These are phyloP conservation scores for Forbesichthys papilliferus DNA, from an alignment of 2,113 vertebrate genomes.

Conservation along the genomic window DNA sequence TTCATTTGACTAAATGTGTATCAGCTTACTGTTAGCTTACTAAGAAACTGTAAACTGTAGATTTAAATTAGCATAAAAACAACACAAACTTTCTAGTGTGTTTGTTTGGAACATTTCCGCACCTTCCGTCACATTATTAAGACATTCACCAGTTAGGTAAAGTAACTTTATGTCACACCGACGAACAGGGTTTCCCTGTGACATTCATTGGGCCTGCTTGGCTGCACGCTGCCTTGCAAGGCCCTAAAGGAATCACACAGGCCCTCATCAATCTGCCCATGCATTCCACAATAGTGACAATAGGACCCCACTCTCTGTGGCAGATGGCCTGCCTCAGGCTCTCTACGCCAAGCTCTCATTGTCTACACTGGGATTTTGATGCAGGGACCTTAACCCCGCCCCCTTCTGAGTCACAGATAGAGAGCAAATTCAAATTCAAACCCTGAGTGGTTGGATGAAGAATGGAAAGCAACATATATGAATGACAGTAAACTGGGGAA, in stretches of 20 bases:
- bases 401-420: slow-evolving; percentile 36
- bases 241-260: slow-evolving; percentile 71
- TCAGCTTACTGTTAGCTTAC: too few species aligned
- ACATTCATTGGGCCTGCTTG: slow-evolving; percentile 30
- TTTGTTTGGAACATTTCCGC: too few species aligned
- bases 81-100: too few species aligned
- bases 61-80: too few species aligned
- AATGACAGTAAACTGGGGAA: too few species aligned
- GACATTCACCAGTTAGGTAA: too few species aligned
- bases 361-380: slow-evolving; percentile 59
- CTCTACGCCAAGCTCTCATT: slow-evolving; percentile 73
- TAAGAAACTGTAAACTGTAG: too few species aligned
- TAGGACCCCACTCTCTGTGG: slow-evolving; percentile 67
- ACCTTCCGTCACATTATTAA: too few species aligned
- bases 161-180: slow-evolving; percentile 10
- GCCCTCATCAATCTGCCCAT: slow-evolving; percentile 72
- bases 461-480: too few species aligned
- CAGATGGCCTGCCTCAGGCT: slow-evolving; percentile 78
- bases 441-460: neutral
- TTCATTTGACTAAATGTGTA: too few species aligned
- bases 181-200: slow-evolving; percentile 32
- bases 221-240: slow-evolving; percentile 44
- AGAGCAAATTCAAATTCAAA: slow-evolving; percentile 34
- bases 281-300: slow-evolving; percentile 79
- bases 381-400: slow-evolving; percentile 53